A percentile compares a stretch with the other conserved stretches of the same genome.
phyloP scores from a whole-genome alignment of 2,113 vertebrate species.

The Caranx melampygus region DNA sequence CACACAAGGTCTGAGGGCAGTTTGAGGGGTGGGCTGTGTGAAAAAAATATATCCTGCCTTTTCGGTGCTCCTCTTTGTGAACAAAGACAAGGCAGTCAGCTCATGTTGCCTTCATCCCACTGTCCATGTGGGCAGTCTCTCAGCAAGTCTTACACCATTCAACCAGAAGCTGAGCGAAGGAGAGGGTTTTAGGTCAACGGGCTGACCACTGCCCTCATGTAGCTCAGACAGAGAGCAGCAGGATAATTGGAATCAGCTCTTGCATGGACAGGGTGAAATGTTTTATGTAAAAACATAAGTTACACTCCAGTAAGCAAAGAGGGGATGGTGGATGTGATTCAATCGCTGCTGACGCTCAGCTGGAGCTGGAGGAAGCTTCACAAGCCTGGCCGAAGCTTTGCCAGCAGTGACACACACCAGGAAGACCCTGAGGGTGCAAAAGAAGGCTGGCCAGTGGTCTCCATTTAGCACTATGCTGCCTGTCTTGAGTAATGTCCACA shows the following conservation, averaged over 20 bases:
- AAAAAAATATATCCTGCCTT: slow-evolving; percentile 59
- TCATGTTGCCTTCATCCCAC: slow-evolving; percentile 50
- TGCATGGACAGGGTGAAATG: slow-evolving; percentile 23
- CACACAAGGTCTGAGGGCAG: slow-evolving; percentile 43
- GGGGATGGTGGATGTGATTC: slow-evolving; percentile 15
- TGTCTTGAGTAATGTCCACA: slow-evolving; percentile 47
- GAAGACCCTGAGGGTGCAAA: slow-evolving; percentile 40
- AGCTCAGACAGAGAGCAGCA: slow-evolving; percentile 36
- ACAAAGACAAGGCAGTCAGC: slow-evolving; percentile 58
- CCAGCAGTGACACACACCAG: slow-evolving; percentile 51
- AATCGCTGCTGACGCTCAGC: slow-evolving; percentile 18
- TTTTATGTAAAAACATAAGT: slow-evolving; percentile 44
- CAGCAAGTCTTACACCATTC: slow-evolving; percentile 50
- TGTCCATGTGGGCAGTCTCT: slow-evolving; percentile 57
- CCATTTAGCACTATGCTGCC: slow-evolving; percentile 54
- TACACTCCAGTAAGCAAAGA: slow-evolving; percentile 32
- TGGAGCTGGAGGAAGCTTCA: slow-evolving; percentile 31
- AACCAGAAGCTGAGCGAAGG: slow-evolving; percentile 49
- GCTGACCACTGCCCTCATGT: slow-evolving; percentile 34
- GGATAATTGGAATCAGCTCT: slow-evolving; percentile 48
- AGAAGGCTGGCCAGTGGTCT: slow-evolving; percentile 41
- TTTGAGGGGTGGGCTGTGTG: slow-evolving; percentile 32
- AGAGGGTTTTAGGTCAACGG: slow-evolving; percentile 53
- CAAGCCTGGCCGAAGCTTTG: slow-evolving; percentile 24
- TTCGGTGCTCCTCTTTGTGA: slow-evolving; percentile 59